phyloP scores from a whole-genome alignment of 2,113 vertebrate genomes.

The Carassius auratus region DNA sequence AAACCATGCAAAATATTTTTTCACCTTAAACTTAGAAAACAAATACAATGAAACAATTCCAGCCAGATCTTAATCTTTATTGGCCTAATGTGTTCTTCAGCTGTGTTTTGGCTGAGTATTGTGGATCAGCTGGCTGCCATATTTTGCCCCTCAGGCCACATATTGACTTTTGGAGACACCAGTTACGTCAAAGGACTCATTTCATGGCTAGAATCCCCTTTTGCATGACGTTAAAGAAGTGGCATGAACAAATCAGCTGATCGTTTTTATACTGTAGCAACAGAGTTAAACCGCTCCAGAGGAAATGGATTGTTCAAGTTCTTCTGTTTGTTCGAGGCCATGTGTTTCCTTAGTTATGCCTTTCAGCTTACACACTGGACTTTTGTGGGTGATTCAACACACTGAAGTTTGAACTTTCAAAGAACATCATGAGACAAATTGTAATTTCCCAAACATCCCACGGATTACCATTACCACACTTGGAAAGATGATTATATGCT shows the following conservation, averaged over 20 bases:
- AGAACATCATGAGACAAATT: constrained; percentile 28
- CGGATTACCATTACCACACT: not conserved
- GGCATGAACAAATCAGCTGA: constrained; percentile 49
- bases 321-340: constrained; percentile 44
- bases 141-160: not conserved
- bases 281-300: constrained; percentile 49
- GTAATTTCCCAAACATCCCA: not conserved
- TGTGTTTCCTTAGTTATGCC: constrained; percentile 45
- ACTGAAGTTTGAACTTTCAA: constrained; percentile 59
- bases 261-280: constrained; percentile 3
- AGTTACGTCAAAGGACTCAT: constrained; percentile 38
- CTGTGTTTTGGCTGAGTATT: not conserved
- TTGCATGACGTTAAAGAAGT: not conserved
- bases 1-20: not conserved
- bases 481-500: not conserved
- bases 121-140: not conserved
- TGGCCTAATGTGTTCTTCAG: not conserved
- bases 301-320: constrained; percentile 62
- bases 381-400: not conserved
- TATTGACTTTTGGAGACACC: constrained; percentile 37
- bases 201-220: constrained; percentile 27
- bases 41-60: not conserved
- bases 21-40: not conserved
- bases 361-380: constrained; percentile 26
- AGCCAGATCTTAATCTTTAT: not conserved